These are phyloP conservation scores for Drosophila ambigua DNA, from an alignment of 1,140 invertebrate genomes.

Conservation along the genomic window DNA sequence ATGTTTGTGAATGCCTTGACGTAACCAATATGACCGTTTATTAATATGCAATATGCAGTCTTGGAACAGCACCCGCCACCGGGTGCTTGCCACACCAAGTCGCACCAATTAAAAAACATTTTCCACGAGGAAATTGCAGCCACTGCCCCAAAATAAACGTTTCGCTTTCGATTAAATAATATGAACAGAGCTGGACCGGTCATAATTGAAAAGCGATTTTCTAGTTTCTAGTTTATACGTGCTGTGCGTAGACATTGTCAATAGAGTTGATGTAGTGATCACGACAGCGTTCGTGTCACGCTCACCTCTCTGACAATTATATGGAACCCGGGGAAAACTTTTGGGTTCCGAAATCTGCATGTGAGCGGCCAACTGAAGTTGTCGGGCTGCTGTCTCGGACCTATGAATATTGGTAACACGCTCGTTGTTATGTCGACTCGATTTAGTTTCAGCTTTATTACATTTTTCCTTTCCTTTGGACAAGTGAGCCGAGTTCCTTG, in stretches of 20 bases:
- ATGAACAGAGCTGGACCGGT: conserved; percentile 11
- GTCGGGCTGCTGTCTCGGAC: conserved; percentile 8
- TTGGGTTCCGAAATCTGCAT: conserved; percentile 43
- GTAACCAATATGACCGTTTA: conserved; percentile 63
- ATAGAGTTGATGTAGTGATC: conserved; percentile 12
- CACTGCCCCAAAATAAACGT: conserved; percentile 38
- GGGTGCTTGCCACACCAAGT: conserved; percentile 36
- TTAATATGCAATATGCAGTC: conserved; percentile 64
- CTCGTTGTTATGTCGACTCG: conserved; percentile 70
- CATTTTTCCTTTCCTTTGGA: conserved; percentile 9
- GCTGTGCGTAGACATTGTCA: conserved; percentile 36
- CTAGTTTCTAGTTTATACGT: conserved; percentile 9
- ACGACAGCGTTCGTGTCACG: conserved; percentile 31
- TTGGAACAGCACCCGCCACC: conserved; percentile 50
- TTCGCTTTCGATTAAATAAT: conserved; percentile 70
- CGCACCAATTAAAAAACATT: conserved; percentile 75
- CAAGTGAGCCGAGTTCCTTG: conserved; percentile 25
- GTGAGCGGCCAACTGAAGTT: conserved; percentile 44
- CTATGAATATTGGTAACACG: conserved; percentile 56
- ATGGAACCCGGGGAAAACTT: conserved; percentile 6
- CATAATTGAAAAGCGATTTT: conserved; percentile 56
- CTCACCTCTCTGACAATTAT: conserved; percentile 7
- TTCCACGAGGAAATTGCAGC: conserved; percentile 71
- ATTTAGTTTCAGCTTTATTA: conserved; percentile 63
- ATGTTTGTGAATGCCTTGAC: conserved; percentile 46